Evolutionary conservation across 1,140 invertebrate species (phyloP), one percentile per base, ranked within the genome.

Genomic region (Dreissena polymorpha): DNA sequence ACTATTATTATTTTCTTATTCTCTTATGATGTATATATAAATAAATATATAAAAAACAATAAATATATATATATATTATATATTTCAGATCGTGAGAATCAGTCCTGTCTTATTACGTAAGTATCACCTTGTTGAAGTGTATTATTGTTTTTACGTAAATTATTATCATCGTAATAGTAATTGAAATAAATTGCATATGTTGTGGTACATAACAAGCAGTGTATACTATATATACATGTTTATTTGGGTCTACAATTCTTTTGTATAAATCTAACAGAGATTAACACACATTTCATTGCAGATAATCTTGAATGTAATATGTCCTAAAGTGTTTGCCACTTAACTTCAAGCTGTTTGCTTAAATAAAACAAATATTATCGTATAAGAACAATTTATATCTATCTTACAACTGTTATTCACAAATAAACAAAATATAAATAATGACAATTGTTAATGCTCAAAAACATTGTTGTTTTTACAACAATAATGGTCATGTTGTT

Each of bases 41-140:
- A 55, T 55, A 55, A 55, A 55, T 55, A 55, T 12, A 55, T 55
- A 55, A 55, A 55, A 12, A 55, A 55, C 12, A 12, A 55, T 12
- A 55, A 12, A 55, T 12, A 55, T 55, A 55, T 12, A 55, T 55
- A 55, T 12, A 55, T 55, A 2, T 39, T 39, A 39, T 39, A 39
- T 39, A 39, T 74, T 83, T 14, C 80, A 83, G 89, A 91, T 85
- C 90, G 90, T 80, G 90, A 91, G 63, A 91, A 91, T 83, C 90
- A 91, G 86, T 91, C 90, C 67, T 86, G 89, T 57, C 87, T 91
- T 81, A 92, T 92, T 79, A 92, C 98, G 96, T 97, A 95, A 91
- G 89, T 87, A 29, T 65, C 23, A 55, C 29, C 25, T 27, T 53
- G 68, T 10, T 27, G 29, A 49, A 12, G 7, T 71, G 3, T 71